A percentile compares a stretch with the other conserved stretches of the same genome.
phyloP scores from a whole-genome alignment of 2,113 vertebrate species.

The Poeciliopsis occidentalis region DNA sequence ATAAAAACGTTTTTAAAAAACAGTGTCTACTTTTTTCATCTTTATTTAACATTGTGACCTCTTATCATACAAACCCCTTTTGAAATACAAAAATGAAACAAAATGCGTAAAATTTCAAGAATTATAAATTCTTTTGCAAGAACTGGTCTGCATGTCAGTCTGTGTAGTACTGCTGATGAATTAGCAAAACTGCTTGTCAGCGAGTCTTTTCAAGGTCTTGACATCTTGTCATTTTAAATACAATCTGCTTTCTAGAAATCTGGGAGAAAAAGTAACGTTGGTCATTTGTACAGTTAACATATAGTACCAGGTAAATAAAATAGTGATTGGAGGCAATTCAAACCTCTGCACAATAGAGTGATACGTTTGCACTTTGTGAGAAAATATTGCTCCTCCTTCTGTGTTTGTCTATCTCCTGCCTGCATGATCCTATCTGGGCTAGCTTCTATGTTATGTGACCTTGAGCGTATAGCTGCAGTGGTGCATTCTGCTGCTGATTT shows the following conservation, averaged over 20 bases:
- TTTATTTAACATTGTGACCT: too few species aligned
- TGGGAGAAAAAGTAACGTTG: background rate
- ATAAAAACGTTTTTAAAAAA: too few species aligned
- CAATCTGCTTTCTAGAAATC: background rate
- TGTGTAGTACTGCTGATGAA: background rate
- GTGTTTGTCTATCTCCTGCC: background rate
- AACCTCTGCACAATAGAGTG: background rate
- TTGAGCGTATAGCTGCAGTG: conserved; percentile 45
- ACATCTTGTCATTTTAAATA: background rate
- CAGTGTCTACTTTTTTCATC: too few species aligned
- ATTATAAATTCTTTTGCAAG: too few species aligned
- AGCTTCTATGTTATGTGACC: conserved; percentile 58
- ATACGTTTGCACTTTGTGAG: background rate
- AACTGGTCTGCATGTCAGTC: too few species aligned
- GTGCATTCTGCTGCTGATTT: background rate
- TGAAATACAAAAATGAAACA: too few species aligned
- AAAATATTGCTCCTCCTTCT: background rate
- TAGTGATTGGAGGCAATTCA: background rate
- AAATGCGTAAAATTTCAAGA: too few species aligned
- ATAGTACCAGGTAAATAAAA: background rate
- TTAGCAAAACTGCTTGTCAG: background rate
- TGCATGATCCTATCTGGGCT: conserved; percentile 23
- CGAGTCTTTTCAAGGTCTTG: background rate
- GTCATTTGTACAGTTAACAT: background rate
- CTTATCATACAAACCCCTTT: too few species aligned